A percentile compares a stretch with the other conserved stretches of the same genome.
Evolutionary conservation across 2,888 invertebrate genomes (phyloP).

Genomic region (Sesia bembeciformis): DNA sequence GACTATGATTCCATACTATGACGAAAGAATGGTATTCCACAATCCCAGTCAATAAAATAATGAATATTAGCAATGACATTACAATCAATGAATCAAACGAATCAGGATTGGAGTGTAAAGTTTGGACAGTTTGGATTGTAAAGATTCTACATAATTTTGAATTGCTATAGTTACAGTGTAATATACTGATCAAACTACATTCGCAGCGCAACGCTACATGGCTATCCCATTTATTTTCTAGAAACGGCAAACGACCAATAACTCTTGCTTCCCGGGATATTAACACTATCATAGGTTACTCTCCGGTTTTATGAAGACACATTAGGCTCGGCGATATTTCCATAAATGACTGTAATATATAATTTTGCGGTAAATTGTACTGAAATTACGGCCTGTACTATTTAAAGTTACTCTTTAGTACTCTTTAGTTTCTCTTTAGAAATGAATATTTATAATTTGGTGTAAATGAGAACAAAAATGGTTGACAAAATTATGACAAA

Average conservation of each 20-base stretch:
- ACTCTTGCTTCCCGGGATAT: slow-evolving; percentile 70
- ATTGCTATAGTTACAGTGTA: slow-evolving; percentile 8
- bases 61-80: no score
- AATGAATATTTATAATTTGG: no score
- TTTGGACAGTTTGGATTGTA: no score
- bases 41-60: no score
- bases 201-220: slow-evolving; percentile 10
- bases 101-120: no score
- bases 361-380: background rate
- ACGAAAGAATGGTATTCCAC: no score
- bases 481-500: no score
- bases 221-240: slow-evolving; percentile 59
- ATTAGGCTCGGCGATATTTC: slow-evolving; percentile 56
- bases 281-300: slow-evolving; percentile 73
- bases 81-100: no score
- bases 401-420: no score
- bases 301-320: slow-evolving; percentile 68
- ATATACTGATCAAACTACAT: slow-evolving; percentile 13
- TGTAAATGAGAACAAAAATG: no score
- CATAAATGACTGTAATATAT: slow-evolving; percentile 33
- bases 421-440: no score
- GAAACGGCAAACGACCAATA: slow-evolving; percentile 70
- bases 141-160: background rate
- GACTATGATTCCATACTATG: no score
- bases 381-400: background rate